phyloP scores from a whole-genome alignment of 2,113 vertebrate genomes.

The Barnardius zonarius region DNA sequence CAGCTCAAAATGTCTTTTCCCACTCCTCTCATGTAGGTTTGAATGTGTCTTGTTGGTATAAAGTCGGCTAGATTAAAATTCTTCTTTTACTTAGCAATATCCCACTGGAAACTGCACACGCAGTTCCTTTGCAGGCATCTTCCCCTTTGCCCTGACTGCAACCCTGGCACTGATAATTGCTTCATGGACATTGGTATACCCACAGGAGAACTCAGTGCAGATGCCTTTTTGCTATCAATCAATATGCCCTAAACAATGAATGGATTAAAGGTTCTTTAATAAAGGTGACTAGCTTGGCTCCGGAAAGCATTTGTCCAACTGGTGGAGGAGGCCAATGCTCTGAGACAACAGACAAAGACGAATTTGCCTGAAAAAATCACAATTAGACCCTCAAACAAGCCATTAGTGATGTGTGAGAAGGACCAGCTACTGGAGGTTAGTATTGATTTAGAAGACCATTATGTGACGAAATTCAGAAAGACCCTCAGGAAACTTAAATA shows the following conservation, averaged over 20 bases:
- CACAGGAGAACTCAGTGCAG: background rate
- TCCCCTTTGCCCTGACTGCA: background rate
- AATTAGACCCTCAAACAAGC: background rate
- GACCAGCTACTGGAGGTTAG: background rate
- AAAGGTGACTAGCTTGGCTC: background rate
- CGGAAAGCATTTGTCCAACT: background rate
- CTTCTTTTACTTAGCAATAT: background rate
- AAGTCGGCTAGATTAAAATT: background rate
- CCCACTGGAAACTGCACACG: background rate
- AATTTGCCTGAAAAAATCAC: background rate
- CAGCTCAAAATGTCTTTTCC: background rate
- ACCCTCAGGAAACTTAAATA: conserved; percentile 3
- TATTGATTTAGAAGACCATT: background rate
- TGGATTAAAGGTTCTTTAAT: background rate
- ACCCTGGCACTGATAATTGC: background rate
- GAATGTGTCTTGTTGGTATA: accelerated
- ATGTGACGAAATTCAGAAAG: background rate
- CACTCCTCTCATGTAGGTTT: accelerated
- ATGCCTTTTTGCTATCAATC: background rate
- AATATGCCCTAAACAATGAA: background rate
- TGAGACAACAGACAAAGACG: background rate
- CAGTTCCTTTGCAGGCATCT: background rate
- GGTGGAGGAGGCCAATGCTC: background rate
- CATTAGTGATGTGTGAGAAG: background rate
- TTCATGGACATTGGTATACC: accelerated